These are phyloP conservation scores for Acropora yongei DNA, from an alignment of 64 coral and sea anemone species.

Conservation along the genomic window DNA sequence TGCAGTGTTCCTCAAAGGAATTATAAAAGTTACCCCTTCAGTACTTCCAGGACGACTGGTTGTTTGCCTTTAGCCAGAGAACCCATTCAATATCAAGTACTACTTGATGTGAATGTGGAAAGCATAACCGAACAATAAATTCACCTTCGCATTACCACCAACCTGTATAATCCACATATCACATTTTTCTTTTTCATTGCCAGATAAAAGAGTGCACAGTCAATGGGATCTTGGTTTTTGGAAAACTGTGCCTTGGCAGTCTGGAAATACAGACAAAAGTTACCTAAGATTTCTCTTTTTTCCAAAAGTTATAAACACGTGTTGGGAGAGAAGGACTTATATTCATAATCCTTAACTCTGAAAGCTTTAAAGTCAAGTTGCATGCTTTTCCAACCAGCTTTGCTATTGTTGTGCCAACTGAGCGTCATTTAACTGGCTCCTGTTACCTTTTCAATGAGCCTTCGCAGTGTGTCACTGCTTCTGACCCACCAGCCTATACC, in stretches of 20 bases:
- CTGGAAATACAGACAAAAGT: slow-evolving; percentile 17
- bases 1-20: too few species aligned
- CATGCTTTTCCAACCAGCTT: not conserved
- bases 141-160: not conserved
- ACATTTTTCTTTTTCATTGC: slow-evolving; percentile 99
- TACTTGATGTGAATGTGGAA: too few species aligned
- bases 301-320: too few species aligned
- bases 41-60: too few species aligned
- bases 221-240: slow-evolving; percentile 92
- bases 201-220: slow-evolving; percentile 94
- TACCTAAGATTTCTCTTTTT: too few species aligned
- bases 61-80: too few species aligned
- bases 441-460: slow-evolving; percentile 94
- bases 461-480: slow-evolving; percentile 88
- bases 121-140: too few species aligned
- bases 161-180: slow-evolving; percentile 96
- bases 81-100: too few species aligned
- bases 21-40: too few species aligned
- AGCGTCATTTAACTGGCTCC: not conserved
- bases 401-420: not conserved
- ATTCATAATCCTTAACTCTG: too few species aligned
- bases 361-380: too few species aligned
- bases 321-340: too few species aligned
- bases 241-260: slow-evolving; percentile 95
- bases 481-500: slow-evolving; percentile 98